Conservation (phyloP, 1,140 invertebrate genomes). For the Penaeus vannamei region DNA sequence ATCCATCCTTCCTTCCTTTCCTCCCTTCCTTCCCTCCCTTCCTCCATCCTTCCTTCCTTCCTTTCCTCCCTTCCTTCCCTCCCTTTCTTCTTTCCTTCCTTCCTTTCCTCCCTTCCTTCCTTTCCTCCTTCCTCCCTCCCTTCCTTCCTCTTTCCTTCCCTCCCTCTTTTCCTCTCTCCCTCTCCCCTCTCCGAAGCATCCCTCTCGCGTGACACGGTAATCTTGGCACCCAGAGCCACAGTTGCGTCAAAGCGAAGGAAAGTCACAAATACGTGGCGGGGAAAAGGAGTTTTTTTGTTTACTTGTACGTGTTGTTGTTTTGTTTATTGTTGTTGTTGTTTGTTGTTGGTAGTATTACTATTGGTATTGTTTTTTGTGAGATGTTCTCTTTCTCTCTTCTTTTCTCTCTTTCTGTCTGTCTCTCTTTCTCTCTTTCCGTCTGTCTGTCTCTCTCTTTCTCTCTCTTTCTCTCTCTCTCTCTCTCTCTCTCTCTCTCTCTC, state of each 20-base stretch:
- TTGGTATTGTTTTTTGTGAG: background rate
- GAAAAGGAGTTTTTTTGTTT: background rate
- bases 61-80: background rate
- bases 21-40: background rate
- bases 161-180: no score
- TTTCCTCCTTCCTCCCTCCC: background rate
- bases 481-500: background rate
- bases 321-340: no score
- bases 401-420: background rate
- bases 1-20: background rate
- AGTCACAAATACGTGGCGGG: background rate
- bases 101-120: background rate
- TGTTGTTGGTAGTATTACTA: background rate
- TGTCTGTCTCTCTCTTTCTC: background rate
- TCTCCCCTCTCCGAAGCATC: no score
- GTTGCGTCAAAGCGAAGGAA: no score
- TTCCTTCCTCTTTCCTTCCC: no score
- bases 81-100: background rate
- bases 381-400: background rate
- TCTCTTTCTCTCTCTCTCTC: background rate
- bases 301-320: background rate
- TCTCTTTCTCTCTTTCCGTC: background rate
- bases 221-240: no score
- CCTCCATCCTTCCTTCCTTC: conserved; percentile 22
- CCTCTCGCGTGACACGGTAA: background rate